Percentiles rank a stretch among this genome's conserved stretches.
Conservation (phyloP, 2,113 vertebrate genomes). For the Orientallactaga bullata region DNA sequence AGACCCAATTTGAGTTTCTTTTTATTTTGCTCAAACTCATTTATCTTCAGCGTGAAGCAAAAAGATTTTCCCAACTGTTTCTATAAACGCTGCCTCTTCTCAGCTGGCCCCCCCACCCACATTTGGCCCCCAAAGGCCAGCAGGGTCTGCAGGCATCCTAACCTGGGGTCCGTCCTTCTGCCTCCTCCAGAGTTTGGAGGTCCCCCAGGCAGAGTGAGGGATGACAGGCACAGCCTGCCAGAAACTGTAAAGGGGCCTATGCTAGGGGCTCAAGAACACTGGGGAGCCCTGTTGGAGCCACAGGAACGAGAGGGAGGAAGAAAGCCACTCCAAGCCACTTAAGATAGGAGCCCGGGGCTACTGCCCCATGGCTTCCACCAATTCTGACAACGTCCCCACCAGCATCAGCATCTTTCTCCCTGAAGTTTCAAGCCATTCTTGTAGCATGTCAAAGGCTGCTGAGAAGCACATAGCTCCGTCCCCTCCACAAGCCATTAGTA, state of each 20-base stretch:
- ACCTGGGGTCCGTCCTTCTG: background rate
- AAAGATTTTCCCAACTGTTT: background rate
- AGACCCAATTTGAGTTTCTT: background rate
- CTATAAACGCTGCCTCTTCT: fast-evolving
- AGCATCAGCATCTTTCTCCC: background rate
- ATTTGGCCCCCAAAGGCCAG: fast-evolving
- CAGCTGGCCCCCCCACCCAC: background rate
- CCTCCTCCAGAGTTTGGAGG: fast-evolving
- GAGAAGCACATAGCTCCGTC: background rate
- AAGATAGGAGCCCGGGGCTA: fast-evolving
- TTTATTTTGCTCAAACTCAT: background rate
- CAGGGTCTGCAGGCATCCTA: fast-evolving
- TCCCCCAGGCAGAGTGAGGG: background rate
- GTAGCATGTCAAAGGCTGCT: fast-evolving
- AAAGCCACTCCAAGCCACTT: background rate
- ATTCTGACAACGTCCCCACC: fast-evolving
- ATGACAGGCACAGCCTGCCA: fast-evolving
- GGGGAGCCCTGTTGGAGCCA: background rate
- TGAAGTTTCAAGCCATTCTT: background rate
- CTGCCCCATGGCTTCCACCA: background rate
- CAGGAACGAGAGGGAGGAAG: too few species aligned
- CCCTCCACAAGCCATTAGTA: background rate
- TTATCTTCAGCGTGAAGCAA: background rate
- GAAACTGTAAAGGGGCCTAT: fast-evolving
- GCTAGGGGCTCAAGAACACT: background rate